Evolutionary conservation across 2,113 vertebrate genomes (phyloP).

Genomic region (Salvelinus namaycush): DNA sequence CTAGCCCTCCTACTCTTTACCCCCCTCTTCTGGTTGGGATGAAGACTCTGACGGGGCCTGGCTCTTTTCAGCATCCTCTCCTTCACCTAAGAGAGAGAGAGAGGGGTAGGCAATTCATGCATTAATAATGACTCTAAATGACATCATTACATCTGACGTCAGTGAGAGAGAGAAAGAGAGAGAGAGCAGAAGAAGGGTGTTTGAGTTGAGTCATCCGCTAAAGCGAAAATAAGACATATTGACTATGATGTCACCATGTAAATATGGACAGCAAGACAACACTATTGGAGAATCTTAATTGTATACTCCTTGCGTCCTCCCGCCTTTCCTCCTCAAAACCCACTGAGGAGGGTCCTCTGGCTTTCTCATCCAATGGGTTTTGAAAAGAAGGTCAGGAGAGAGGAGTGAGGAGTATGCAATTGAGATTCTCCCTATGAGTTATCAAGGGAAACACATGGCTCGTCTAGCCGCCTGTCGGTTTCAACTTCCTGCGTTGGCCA

Average conservation of each 20-base stretch:
- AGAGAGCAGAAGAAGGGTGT: neutral
- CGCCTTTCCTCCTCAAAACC: no score
- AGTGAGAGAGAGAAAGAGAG: neutral
- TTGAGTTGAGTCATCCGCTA: neutral
- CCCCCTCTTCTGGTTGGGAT: slow-evolving; percentile 17
- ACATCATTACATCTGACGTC: neutral
- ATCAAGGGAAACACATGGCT: neutral
- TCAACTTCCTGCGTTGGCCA: no score
- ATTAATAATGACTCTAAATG: slow-evolving; percentile 14
- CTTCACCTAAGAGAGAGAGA: slow-evolving; percentile 23
- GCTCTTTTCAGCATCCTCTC: slow-evolving; percentile 38
- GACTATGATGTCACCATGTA: neutral
- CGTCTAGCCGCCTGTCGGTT: neutral
- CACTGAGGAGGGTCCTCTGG: no score
- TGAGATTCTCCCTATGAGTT: neutral
- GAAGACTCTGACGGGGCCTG: slow-evolving; percentile 21
- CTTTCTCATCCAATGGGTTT: no score
- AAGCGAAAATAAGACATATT: no score
- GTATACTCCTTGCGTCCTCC: no score
- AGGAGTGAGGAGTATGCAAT: no score
- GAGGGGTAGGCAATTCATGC: neutral
- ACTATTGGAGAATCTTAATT: no score
- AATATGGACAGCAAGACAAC: neutral
- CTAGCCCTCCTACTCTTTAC: slow-evolving; percentile 41
- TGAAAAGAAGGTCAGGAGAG: no score